phyloP scores from a whole-genome alignment of 2,797 vertebrate species.

The Rhynchotus rufescens region DNA sequence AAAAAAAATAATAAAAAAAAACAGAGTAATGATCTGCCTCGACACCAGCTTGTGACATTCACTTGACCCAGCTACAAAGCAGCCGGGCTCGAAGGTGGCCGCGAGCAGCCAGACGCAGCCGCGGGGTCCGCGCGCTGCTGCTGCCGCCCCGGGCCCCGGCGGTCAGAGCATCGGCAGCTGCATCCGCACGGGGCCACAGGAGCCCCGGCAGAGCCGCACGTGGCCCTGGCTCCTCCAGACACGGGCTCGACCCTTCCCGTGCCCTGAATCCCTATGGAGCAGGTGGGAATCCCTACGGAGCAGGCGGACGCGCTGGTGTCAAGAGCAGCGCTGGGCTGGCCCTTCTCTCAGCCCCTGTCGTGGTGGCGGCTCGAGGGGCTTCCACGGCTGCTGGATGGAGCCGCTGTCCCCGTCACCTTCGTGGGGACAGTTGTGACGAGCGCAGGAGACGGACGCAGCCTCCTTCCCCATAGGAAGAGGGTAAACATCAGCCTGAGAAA shows the following conservation, averaged over 20 bases:
- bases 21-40: too few relatives aligned
- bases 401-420: background rate
- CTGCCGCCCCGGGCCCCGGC: background rate
- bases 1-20: too few relatives aligned
- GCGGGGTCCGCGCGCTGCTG: background rate
- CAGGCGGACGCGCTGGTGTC: too few relatives aligned
- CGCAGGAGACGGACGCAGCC: background rate
- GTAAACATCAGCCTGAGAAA: constrained; percentile 46
- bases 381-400: background rate
- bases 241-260: too few relatives aligned
- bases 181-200: too few relatives aligned
- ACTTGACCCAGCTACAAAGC: background rate
- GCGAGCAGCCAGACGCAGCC: fast-evolving
- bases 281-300: too few relatives aligned
- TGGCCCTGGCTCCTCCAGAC: too few relatives aligned
- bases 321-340: too few relatives aligned
- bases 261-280: too few relatives aligned
- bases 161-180: background rate
- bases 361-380: background rate
- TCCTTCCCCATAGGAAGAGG: background rate
- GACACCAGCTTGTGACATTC: background rate
- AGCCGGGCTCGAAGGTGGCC: fast-evolving
- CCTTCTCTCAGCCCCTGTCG: background rate
- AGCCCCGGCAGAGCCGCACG: too few relatives aligned
- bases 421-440: background rate